Conservation (phyloP, 2,113 vertebrate species). For the Atherinomorus stipes region DNA sequence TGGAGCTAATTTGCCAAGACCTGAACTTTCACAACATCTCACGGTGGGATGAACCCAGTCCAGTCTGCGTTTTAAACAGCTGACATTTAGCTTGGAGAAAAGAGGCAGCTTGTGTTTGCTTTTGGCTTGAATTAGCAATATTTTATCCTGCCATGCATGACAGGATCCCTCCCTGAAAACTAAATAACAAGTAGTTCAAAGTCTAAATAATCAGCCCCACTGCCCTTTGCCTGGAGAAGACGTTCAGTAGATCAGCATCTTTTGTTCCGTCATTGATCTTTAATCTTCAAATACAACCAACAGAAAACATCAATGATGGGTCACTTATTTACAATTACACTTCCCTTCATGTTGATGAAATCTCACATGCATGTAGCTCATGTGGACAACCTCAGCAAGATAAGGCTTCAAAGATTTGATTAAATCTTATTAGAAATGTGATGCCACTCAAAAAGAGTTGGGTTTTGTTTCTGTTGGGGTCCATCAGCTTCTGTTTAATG, state of each 20-base stretch:
- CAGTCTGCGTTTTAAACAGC: constrained; percentile 3
- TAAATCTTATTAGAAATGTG: background rate
- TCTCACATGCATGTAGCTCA: background rate
- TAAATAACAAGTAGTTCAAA: constrained; percentile 69
- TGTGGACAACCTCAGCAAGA: background rate
- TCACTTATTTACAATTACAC: background rate
- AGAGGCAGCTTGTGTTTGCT: background rate
- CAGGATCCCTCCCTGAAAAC: constrained; percentile 53
- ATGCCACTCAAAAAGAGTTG: no score
- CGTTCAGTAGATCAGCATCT: constrained; percentile 7
- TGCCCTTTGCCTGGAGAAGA: constrained; percentile 47
- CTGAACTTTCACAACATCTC: background rate
- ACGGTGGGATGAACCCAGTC: background rate
- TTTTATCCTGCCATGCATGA: constrained; percentile 14
- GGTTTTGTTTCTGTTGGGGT: no score
- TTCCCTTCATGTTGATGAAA: background rate
- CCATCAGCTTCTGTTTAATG: no score
- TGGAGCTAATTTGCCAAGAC: background rate
- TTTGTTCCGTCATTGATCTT: constrained; percentile 40
- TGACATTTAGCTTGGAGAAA: background rate
- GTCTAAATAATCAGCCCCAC: constrained; percentile 48
- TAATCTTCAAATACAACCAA: constrained; percentile 38
- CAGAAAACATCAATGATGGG: constrained; percentile 1
- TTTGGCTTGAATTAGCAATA: background rate
- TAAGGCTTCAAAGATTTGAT: background rate